phyloP scores from a whole-genome alignment of 2,113 vertebrate genomes.

The Aegithalos caudatus region DNA sequence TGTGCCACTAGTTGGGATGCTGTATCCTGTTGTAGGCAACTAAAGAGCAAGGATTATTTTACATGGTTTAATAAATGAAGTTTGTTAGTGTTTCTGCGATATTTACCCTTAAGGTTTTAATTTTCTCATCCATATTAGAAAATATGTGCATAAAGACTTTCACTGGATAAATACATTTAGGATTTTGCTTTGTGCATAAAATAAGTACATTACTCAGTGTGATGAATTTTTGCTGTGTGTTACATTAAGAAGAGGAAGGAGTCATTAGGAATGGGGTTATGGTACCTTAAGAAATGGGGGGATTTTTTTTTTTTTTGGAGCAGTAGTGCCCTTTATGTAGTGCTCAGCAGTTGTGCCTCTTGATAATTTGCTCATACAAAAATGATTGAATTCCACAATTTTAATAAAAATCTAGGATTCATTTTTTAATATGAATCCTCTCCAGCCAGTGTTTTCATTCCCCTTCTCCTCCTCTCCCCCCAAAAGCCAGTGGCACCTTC shows the following conservation, averaged over 20 bases:
- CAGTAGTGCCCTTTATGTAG: neutral
- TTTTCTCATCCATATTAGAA: conserved; percentile 62
- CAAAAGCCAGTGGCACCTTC: conserved; percentile 17
- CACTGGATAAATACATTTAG: conserved; percentile 45
- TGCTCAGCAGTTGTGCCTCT: neutral
- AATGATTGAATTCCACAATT: neutral
- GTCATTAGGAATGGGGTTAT: neutral
- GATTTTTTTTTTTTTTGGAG: neutral
- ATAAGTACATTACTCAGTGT: conserved; percentile 67
- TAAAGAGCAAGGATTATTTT: conserved; percentile 52
- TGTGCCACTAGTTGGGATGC: conserved; percentile 50
- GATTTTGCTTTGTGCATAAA: conserved; percentile 67
- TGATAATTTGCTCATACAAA: neutral
- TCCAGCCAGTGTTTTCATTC: neutral
- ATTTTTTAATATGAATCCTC: neutral
- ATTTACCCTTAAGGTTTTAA: conserved; percentile 66
- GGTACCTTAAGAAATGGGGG: conserved; percentile 1
- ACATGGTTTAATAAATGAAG: conserved; percentile 55
- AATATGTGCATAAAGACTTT: conserved; percentile 58
- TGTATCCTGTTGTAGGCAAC: conserved; percentile 18
- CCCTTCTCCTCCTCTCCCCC: neutral
- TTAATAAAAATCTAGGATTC: neutral
- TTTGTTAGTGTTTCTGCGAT: conserved; percentile 49
- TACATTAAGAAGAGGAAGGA: neutral
- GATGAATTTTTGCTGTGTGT: conserved; percentile 58